Conservation (phyloP, 2,888 invertebrate species). For the Leucophora obtusa region DNA sequence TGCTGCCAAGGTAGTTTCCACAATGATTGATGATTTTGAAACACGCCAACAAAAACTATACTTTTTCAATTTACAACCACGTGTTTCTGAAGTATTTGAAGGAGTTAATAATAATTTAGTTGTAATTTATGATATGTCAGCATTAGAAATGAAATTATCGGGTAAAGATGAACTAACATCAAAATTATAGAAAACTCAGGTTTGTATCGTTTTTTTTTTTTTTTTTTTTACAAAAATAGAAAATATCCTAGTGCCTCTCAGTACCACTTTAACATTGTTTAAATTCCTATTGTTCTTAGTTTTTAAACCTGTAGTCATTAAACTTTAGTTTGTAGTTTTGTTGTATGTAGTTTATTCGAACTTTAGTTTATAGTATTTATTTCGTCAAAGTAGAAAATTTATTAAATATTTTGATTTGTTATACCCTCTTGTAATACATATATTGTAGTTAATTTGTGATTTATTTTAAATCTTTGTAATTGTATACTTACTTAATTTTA, state of each 20-base stretch:
- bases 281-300: slow-evolving; percentile 23
- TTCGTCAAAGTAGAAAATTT: background rate
- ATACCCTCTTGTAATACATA: slow-evolving; percentile 1
- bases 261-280: background rate
- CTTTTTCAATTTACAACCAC: slow-evolving; percentile 90
- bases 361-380: background rate
- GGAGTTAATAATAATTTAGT: slow-evolving; percentile 87
- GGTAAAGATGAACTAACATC: slow-evolving; percentile 68
- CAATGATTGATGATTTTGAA: slow-evolving; percentile 87
- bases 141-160: slow-evolving; percentile 84
- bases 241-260: slow-evolving; percentile 15
- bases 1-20: slow-evolving; percentile 89
- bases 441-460: slow-evolving; percentile 9
- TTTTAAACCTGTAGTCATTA: background rate
- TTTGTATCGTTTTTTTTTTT: slow-evolving; percentile 6
- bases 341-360: slow-evolving; percentile 13
- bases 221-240: no score
- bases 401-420: background rate
- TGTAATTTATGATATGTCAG: slow-evolving; percentile 86
- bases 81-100: slow-evolving; percentile 89
- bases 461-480: background rate
- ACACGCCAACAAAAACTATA: slow-evolving; percentile 86
- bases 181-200: slow-evolving; percentile 50
- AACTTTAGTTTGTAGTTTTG: background rate
- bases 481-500: background rate